Evolutionary conservation across 2,113 vertebrate genomes (phyloP).

Genomic region (Thermophis baileyi): DNA sequence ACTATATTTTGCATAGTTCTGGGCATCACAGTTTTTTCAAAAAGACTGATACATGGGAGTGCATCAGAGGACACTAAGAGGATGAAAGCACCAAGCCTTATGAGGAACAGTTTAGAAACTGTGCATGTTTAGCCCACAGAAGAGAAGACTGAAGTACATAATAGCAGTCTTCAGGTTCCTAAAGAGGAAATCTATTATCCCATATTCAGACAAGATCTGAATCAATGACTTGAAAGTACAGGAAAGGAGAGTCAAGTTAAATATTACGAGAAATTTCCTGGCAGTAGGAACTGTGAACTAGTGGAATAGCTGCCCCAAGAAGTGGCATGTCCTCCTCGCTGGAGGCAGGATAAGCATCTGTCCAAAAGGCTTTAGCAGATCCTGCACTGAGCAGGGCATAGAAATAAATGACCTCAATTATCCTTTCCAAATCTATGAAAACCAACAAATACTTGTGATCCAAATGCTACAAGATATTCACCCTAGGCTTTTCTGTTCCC

Average conservation of each 20-base stretch:
- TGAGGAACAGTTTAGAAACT: background rate
- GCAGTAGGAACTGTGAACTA: background rate
- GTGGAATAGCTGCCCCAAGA: background rate
- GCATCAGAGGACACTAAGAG: background rate
- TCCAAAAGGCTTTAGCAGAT: background rate
- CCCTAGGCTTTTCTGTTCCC: background rate
- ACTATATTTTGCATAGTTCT: background rate
- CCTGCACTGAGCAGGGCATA: background rate
- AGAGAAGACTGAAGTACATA: background rate
- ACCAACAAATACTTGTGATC: background rate
- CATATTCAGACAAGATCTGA: background rate
- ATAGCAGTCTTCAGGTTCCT: background rate
- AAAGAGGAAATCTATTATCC: background rate
- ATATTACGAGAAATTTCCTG: background rate
- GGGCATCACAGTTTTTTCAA: background rate
- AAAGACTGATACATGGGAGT: background rate
- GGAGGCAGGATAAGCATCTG: background rate
- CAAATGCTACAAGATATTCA: background rate
- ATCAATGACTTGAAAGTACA: background rate
- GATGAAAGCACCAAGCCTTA: background rate
- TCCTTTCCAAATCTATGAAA: background rate
- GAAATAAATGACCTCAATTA: background rate
- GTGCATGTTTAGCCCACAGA: background rate
- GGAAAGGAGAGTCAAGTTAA: background rate
- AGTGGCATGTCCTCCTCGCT: background rate